Evolutionary conservation across 2,888 invertebrate species (phyloP), one percentile per base, ranked within the genome.

Genomic region (Mythimna vitellina): DNA sequence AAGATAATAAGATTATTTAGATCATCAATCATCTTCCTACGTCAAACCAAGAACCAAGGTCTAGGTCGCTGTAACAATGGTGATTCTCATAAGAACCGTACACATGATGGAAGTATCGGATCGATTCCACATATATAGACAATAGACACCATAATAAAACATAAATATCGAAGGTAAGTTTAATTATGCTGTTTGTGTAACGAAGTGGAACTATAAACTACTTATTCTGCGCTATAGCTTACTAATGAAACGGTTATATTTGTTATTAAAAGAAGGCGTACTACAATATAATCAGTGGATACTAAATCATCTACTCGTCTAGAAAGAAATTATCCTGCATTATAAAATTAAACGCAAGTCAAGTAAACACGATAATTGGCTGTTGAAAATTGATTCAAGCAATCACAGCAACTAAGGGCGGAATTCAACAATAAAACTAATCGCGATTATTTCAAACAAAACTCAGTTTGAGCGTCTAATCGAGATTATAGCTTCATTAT

Each of bases 31-130:
- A 79, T 65, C 56, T 54, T 29, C 60, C 54, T 29, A 58, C 12
- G 10, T 42, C 49, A 54, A 63, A 14, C 35, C 68, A 62, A 49
- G 65, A 53, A 46, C 32, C 62, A 76, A 78, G 69, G 74, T 53
- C 79, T 74, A 65, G 68, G 56, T 61, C 76, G 42, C 17, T 42
- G 35, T 20, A 79, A 78, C 78, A 78, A 78, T 78, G 74, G 68
- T 38, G 65, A 57, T 65, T 56, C 35, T 70, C 38, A 0, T 22
- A 49, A 22, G 51, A 38, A 65, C 65, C 51, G 38, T 49, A n/a
- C 42, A 53, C 46, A 57, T 72, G 46, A 46, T 51, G 7, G 49
- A 51, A 51, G 9, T 53, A 53, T 53, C 32, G 32, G 32, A 32
- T 32, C 20, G 10, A 46, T 51, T 29, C 32, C n/a, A 32, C 20